phyloP scores from a whole-genome alignment of 2,888 invertebrate species.

The Agelastica alni region DNA sequence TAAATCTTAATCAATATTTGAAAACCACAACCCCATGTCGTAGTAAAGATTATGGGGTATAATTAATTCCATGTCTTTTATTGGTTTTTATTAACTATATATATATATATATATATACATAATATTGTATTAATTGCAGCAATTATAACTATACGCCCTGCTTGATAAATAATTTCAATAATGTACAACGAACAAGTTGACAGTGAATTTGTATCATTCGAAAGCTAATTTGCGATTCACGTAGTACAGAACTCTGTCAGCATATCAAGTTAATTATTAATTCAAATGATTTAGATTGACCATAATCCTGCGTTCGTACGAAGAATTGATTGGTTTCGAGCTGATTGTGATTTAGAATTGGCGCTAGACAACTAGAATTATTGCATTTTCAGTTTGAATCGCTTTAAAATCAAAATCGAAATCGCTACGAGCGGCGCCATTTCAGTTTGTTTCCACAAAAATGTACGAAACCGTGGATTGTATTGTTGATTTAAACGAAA shows the following conservation, averaged over 20 bases:
- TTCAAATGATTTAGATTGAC: constrained; percentile 34
- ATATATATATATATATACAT: no score
- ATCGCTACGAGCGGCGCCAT: constrained; percentile 5
- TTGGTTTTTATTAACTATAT: no score
- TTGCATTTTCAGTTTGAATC: constrained; percentile 27
- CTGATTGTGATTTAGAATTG: constrained; percentile 40
- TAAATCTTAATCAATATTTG: no score
- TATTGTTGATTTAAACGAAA: not conserved
- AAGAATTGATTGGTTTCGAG: constrained; percentile 33
- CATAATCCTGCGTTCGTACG: constrained; percentile 27
- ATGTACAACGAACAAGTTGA: constrained; percentile 12
- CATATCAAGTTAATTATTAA: constrained; percentile 35
- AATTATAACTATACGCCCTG: no score
- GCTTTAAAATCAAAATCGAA: constrained; percentile 14
- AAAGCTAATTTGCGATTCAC: constrained; percentile 31
- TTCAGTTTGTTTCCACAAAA: constrained; percentile 2
- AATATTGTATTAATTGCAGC: no score
- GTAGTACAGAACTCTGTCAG: constrained; percentile 34
- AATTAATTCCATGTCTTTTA: no score
- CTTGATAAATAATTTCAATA: no score
- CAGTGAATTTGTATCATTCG: constrained; percentile 24
- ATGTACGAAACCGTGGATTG: not conserved
- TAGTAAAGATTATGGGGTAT: no score
- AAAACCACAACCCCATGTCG: no score
- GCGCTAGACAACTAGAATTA: constrained; percentile 31